These are phyloP conservation scores for Diachasma alloeum DNA, from an alignment of 1,140 invertebrate genomes.

Conservation along the genomic window DNA sequence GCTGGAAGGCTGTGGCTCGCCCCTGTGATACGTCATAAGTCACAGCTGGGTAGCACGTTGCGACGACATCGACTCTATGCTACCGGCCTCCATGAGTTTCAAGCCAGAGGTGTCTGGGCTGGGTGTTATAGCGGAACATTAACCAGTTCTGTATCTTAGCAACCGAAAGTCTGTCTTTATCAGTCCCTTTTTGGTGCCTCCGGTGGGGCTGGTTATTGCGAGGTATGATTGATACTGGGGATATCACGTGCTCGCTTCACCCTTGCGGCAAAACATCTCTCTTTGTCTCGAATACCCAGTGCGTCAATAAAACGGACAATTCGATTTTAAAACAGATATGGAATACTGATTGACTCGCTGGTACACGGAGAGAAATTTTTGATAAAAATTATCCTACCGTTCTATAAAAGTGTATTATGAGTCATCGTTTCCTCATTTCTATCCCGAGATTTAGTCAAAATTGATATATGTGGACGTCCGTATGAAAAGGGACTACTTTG, in stretches of 20 bases:
- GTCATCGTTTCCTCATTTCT: too few relatives aligned
- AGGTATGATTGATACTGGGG: conserved; percentile 53
- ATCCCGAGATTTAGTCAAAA: too few relatives aligned
- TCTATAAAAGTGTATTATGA: too few relatives aligned
- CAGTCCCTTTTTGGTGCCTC: not conserved
- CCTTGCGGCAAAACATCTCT: not conserved
- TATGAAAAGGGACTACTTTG: too few relatives aligned
- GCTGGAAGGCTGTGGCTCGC: conserved; percentile 30
- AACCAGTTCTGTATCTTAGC: conserved; percentile 57
- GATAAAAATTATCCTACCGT: too few relatives aligned
- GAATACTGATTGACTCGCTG: not conserved
- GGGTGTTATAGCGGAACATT: conserved; percentile 52
- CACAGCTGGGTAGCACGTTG: conserved; percentile 58
- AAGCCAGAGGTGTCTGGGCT: conserved; percentile 31
- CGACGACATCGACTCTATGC: conserved; percentile 46
- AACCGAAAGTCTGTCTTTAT: conserved; percentile 33
- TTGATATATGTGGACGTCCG: too few relatives aligned
- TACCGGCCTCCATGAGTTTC: not conserved
- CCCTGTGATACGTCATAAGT: conserved; percentile 57
- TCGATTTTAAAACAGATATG: not conserved
- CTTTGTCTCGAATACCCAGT: not conserved
- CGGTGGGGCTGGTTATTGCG: conserved; percentile 47
- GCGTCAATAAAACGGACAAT: not conserved
- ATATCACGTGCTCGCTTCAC: conserved; percentile 33
- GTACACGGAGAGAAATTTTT: too few relatives aligned